Base-by-base conservation (phyloP, 1,140 invertebrate genomes). In the Potamilus streckersoni region DNA sequence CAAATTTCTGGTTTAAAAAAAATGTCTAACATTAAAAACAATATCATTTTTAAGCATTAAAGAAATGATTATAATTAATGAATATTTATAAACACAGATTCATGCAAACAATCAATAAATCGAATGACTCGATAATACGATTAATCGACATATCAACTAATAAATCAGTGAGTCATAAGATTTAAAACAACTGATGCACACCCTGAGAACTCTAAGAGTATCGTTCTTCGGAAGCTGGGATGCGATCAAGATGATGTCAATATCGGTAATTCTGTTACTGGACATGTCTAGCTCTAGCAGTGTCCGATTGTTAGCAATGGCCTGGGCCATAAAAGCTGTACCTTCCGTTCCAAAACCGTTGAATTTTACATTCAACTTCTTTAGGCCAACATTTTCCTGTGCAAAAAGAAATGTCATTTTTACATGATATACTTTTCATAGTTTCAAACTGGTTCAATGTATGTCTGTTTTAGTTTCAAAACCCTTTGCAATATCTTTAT, bases 311-410 rank as follows among this genome's bases (percentile, higher is more conserved):
- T 19, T 59, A 16, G 57, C 70, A 20, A 87, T 60, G 15, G 84
- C 82, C 49, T 75, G 56, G 2, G 67, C 83, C 20, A 84, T 74
- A 23, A 71, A 80, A 11, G 67, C 69, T 23, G 74, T 73, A 5
- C 83, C 86, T 23, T 86, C 82, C 4, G 72, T 78, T 0, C 73
- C 79, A 70, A 85, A 83, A 12, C 86, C 86, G 68, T 87, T 87
- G 71, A 82, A 80, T 19, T 74, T 72, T 19, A 85, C 59, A 38
- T 76, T 67, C 38, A 86, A 58, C 15, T 60, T 62, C 68, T 80
- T 81, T 31, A 86, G 68, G 6, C 74, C 72, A 49, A 80, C 64
- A 68, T 86, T 86, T 57, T 85, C 82, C 84, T 86, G 71, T 19
- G 60, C 60, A 73, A 77, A 57, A 56, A n/a, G 16, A 6, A 49